Conservation (phyloP, 2,888 invertebrate species). For the Meteorus colon region DNA sequence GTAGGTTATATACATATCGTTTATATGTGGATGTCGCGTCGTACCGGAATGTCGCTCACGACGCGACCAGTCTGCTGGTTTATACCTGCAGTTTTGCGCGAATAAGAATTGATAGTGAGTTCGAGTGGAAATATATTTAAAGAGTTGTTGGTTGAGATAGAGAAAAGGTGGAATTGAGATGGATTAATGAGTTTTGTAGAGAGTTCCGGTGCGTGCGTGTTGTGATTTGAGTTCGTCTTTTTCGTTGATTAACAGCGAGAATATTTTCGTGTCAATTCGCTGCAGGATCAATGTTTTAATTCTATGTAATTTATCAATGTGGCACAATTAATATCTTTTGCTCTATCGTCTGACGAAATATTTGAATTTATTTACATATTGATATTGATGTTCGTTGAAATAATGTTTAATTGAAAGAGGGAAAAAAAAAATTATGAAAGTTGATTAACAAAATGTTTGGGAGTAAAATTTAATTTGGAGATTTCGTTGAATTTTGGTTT, state of each 20-base stretch:
- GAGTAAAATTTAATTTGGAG: too few relatives aligned
- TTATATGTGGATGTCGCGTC: slow-evolving; percentile 21
- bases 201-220: slow-evolving; percentile 34
- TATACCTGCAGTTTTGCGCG: slow-evolving; percentile 5
- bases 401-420: too few relatives aligned
- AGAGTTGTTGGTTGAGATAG: background rate
- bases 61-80: slow-evolving; percentile 34
- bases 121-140: slow-evolving; percentile 2
- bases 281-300: background rate
- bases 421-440: too few relatives aligned
- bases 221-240: too few relatives aligned
- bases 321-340: background rate
- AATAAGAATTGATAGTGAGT: background rate
- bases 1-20: slow-evolving; percentile 41
- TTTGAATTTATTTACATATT: too few relatives aligned
- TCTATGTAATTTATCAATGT: background rate
- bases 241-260: slow-evolving; percentile 27
- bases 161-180: background rate
- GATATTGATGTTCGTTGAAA: too few relatives aligned
- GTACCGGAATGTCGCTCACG: slow-evolving; percentile 42
- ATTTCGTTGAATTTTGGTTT: too few relatives aligned
- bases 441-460: too few relatives aligned
- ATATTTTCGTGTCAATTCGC: slow-evolving; percentile 35
- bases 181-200: background rate
- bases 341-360: too few relatives aligned